These are phyloP conservation scores for Philotrypesis tridentata DNA, from an alignment of 1,140 invertebrate species.

Conservation along the genomic window DNA sequence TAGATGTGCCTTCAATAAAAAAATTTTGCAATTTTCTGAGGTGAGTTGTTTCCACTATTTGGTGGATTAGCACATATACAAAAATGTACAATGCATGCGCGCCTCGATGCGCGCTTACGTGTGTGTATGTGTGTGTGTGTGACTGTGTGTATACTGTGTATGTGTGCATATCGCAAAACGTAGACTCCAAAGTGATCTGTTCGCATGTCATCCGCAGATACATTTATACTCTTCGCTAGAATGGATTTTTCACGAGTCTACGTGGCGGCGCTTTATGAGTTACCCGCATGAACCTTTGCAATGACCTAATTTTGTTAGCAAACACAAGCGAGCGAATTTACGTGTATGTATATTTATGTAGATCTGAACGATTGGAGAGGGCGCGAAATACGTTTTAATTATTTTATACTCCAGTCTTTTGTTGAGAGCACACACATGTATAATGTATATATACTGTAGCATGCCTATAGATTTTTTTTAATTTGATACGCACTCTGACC, in stretches of 20 bases:
- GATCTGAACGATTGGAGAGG: background rate
- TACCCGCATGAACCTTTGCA: background rate
- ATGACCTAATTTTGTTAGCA: background rate
- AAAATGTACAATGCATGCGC: no score
- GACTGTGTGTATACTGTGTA: no score
- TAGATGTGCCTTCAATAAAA: no score
- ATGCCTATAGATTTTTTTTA: no score
- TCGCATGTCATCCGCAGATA: background rate
- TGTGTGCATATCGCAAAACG: no score
- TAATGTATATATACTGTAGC: no score
- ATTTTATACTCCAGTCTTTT: background rate
- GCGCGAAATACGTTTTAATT: background rate
- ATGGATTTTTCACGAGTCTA: background rate
- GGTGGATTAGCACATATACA: no score
- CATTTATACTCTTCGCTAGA: background rate
- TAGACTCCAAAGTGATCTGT: background rate
- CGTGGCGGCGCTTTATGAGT: background rate
- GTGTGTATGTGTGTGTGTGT: no score
- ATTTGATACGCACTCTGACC: no score
- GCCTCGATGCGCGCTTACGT: no score
- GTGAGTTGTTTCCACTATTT: no score
- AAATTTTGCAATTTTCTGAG: no score
- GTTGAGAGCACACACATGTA: background rate
- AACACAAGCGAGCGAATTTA: background rate
- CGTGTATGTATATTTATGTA: background rate